Conservation (phyloP, 2,888 invertebrate genomes). For the Drosophila kambysellisi region DNA sequence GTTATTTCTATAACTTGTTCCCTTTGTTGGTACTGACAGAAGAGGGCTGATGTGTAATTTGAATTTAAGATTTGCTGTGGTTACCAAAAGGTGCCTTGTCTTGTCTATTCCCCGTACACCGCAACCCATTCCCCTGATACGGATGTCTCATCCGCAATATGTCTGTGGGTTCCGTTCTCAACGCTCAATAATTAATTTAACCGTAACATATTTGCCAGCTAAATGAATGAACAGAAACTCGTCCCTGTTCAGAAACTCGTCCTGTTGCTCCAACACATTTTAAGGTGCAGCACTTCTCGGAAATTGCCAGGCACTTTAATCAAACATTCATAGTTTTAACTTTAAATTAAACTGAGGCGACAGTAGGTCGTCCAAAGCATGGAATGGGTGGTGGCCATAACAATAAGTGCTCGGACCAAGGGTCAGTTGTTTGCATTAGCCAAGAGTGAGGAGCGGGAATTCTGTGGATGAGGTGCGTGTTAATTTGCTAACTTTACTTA, state of each 20-base stretch:
- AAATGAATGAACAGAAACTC: slow-evolving; percentile 55
- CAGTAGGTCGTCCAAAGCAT: neutral
- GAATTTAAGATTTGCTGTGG: slow-evolving; percentile 80
- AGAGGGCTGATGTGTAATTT: slow-evolving; percentile 78
- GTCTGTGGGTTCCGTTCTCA: slow-evolving; percentile 38
- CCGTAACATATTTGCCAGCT: slow-evolving; percentile 66
- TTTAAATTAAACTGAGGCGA: slow-evolving; percentile 66
- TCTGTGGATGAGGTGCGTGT: slow-evolving; percentile 59
- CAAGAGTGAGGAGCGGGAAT: slow-evolving; percentile 7
- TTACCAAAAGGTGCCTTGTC: slow-evolving; percentile 66
- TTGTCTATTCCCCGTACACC: slow-evolving; percentile 1
- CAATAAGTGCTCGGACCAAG: slow-evolving; percentile 47
- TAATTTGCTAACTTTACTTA: slow-evolving; percentile 70
- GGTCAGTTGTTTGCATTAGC: slow-evolving; percentile 73
- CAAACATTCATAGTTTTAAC: slow-evolving; percentile 76
- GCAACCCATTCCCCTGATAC: neutral
- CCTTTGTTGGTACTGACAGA: slow-evolving; percentile 65
- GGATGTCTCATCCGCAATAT: slow-evolving; percentile 43
- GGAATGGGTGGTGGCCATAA: slow-evolving; percentile 12
- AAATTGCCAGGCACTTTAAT: slow-evolving; percentile 61
- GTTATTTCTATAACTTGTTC: slow-evolving; percentile 75
- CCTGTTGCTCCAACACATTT: slow-evolving; percentile 4
- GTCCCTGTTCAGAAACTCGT: neutral
- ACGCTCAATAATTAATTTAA: slow-evolving; percentile 76
- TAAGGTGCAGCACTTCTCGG: slow-evolving; percentile 17